Percentiles rank a stretch among this genome's conserved stretches.
Conservation (phyloP, 2,113 vertebrate species). For the Hyla sarda region DNA sequence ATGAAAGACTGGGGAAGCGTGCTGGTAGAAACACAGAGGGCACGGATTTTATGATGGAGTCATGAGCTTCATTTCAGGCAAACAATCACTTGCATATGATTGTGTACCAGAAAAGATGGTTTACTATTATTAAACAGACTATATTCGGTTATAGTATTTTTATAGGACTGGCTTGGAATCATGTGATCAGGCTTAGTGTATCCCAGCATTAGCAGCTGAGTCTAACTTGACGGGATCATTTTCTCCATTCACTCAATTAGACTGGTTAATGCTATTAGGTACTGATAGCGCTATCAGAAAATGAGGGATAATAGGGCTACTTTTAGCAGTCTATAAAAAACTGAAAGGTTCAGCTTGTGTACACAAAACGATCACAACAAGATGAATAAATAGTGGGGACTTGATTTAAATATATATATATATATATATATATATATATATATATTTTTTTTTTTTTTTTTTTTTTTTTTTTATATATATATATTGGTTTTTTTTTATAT, state of each 20-base stretch:
- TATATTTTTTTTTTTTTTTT: too few species aligned
- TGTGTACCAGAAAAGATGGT: neutral
- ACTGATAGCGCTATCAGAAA: neutral
- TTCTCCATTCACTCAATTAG: neutral
- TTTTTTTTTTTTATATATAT: too few species aligned
- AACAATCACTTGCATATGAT: neutral
- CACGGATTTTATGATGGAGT: constrained; percentile 7
- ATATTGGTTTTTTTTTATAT: too few species aligned
- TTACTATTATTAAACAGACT: neutral
- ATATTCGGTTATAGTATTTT: neutral
- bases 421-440: too few species aligned
- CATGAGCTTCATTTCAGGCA: constrained; percentile 9
- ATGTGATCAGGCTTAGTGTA: neutral
- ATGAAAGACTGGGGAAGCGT: neutral
- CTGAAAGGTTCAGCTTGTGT: neutral
- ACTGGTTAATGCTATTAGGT: neutral
- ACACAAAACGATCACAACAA: neutral
- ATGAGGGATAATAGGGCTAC: neutral
- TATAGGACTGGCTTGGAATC: neutral
- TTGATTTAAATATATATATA: neutral
- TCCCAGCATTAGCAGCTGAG: neutral
- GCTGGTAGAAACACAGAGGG: constrained; percentile 6
- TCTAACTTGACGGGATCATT: neutral
- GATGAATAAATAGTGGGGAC: neutral
- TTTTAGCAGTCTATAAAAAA: neutral